These are phyloP conservation scores for Corvus moneduloides DNA, from an alignment of 2,113 vertebrate genomes.

Conservation along the genomic window DNA sequence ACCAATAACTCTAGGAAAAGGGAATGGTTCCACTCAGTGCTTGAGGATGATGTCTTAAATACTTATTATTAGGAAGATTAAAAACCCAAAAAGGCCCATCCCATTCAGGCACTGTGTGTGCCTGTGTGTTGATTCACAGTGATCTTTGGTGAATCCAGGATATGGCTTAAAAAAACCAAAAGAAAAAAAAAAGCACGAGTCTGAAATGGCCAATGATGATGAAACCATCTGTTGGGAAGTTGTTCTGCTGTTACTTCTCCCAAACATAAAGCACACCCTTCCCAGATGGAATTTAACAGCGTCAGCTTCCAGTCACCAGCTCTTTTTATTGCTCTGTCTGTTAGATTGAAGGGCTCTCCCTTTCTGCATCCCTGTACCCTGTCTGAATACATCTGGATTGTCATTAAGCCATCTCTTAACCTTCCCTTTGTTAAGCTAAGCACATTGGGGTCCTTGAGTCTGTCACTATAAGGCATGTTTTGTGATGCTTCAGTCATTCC, in stretches of 20 bases:
- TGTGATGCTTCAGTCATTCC: slow-evolving; percentile 51
- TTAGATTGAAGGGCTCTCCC: slow-evolving; percentile 53
- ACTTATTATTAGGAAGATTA: not conserved
- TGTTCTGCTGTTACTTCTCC: not conserved
- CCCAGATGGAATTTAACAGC: slow-evolving; percentile 12
- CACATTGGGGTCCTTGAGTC: slow-evolving; percentile 56
- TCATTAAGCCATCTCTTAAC: slow-evolving; percentile 57
- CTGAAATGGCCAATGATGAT: not conserved
- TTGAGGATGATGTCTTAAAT: not conserved
- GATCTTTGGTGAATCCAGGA: not conserved
- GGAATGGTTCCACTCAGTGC: not conserved
- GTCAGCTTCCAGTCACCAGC: slow-evolving; percentile 37
- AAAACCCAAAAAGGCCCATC: not conserved
- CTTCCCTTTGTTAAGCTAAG: slow-evolving; percentile 69
- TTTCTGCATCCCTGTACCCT: not conserved
- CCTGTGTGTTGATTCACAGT: rapidly evolving
- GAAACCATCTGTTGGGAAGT: not conserved
- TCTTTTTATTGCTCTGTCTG: slow-evolving; percentile 58
- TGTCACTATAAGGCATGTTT: slow-evolving; percentile 62
- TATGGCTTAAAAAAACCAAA: rapidly evolving
- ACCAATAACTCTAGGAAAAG: not conserved
- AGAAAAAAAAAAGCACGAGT: not conserved
- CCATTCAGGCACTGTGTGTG: not conserved
- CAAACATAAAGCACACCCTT: not conserved
- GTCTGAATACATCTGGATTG: slow-evolving; percentile 51